Evolutionary conservation across 2,797 vertebrate species (phyloP).

Genomic region (Anabacerthia variegaticeps): DNA sequence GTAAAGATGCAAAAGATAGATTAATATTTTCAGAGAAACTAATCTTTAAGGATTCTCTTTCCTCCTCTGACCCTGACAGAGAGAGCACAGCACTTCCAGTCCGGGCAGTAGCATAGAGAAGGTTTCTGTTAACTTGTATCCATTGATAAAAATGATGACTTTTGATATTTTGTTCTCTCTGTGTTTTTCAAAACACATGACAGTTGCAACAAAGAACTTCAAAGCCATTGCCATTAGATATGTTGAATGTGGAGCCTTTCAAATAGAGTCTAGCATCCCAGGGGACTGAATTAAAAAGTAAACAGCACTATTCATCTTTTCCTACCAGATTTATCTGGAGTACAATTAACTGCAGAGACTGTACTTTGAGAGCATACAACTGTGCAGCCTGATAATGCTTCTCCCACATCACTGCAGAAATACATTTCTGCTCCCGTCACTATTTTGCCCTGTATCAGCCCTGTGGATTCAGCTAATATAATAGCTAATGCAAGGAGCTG

Average conservation of each 20-base stretch:
- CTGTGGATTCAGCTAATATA: conserved; percentile 8
- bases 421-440: conserved; percentile 17
- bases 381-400: conserved; percentile 58
- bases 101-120: neutral
- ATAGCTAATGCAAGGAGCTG: neutral
- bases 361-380: conserved; percentile 44
- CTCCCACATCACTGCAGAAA: conserved; percentile 39
- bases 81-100: neutral
- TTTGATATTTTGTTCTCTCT: conserved; percentile 4
- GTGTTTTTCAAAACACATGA: conserved; percentile 25
- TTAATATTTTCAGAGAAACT: neutral
- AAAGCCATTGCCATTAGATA: conserved; percentile 43
- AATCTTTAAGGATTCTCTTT: neutral
- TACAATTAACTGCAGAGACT: conserved; percentile 52
- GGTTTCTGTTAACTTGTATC: neutral
- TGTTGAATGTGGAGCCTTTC: conserved; percentile 55
- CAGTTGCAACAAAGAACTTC: conserved; percentile 42
- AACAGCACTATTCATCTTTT: conserved; percentile 62
- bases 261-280: conserved; percentile 33
- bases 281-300: conserved; percentile 57
- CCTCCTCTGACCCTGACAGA: neutral
- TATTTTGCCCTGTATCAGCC: conserved; percentile 19
- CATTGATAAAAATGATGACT: conserved; percentile 24
- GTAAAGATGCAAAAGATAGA: neutral
- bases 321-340: conserved; percentile 47